phyloP scores from a whole-genome alignment of 2,888 invertebrate species.

The Isoperla grammatica region DNA sequence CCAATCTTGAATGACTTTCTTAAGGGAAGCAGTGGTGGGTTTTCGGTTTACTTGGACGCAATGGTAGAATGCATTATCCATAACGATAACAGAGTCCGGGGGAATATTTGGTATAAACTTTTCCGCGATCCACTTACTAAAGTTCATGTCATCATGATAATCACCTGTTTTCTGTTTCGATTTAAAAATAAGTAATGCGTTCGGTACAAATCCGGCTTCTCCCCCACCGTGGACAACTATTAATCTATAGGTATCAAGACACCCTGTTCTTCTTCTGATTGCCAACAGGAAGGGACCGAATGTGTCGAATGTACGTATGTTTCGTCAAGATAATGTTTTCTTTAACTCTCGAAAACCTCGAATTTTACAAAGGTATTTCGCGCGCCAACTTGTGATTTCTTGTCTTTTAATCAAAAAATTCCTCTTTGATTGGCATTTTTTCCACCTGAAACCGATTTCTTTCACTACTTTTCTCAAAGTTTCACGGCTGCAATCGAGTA shows the following conservation, averaged over 20 bases:
- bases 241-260: not conserved
- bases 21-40: too few relatives aligned
- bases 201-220: not conserved
- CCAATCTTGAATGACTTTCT: too few relatives aligned
- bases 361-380: too few relatives aligned
- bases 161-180: not conserved
- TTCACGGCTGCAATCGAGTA: too few relatives aligned
- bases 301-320: not conserved
- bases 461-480: too few relatives aligned
- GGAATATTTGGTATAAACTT: not conserved
- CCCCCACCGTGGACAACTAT: slow-evolving; percentile 6
- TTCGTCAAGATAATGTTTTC: slow-evolving; percentile 2
- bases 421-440: not conserved
- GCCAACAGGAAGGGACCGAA: slow-evolving; percentile 1
- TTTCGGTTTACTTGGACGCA: not conserved
- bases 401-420: not conserved
- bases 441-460: not conserved
- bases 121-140: not conserved
- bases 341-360: not conserved
- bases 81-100: not conserved
- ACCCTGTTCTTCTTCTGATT: not conserved
- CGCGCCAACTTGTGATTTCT: not conserved
- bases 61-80: slow-evolving; percentile 4
- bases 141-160: not conserved
- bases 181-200: slow-evolving; percentile 5